phyloP scores from a whole-genome alignment of 2,113 vertebrate species.

The Mixornis gularis region DNA sequence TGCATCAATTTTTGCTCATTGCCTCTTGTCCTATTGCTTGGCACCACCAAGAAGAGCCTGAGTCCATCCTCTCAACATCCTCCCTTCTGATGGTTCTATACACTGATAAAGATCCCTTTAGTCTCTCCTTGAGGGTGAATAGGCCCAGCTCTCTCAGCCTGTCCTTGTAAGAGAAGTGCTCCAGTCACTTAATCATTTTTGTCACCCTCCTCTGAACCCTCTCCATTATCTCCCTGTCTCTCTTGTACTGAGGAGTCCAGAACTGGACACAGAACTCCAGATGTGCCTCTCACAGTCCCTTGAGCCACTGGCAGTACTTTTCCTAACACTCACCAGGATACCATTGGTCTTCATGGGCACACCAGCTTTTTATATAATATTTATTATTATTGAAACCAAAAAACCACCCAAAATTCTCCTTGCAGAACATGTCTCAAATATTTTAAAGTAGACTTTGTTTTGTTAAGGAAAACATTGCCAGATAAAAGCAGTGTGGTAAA shows the following conservation, averaged over 20 bases:
- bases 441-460: not conserved
- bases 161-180: not conserved
- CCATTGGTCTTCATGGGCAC: accelerated
- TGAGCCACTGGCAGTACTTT: not conserved
- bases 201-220: not conserved
- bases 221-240: not conserved
- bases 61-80: not conserved
- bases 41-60: not conserved
- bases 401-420: not conserved
- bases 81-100: not conserved
- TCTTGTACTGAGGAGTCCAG: not conserved
- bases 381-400: not conserved
- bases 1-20: not conserved
- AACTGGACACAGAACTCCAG: not conserved
- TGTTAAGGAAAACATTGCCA: not conserved
- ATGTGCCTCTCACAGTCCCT: not conserved
- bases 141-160: not conserved
- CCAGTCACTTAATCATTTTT: not conserved
- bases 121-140: not conserved
- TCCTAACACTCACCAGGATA: not conserved
- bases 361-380: not conserved
- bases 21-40: not conserved
- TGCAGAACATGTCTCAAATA: not conserved
- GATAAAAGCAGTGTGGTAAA: not conserved
- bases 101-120: too few relatives aligned